Conservation (phyloP, 2,113 vertebrate genomes). For the Ceratotherium simum region DNA sequence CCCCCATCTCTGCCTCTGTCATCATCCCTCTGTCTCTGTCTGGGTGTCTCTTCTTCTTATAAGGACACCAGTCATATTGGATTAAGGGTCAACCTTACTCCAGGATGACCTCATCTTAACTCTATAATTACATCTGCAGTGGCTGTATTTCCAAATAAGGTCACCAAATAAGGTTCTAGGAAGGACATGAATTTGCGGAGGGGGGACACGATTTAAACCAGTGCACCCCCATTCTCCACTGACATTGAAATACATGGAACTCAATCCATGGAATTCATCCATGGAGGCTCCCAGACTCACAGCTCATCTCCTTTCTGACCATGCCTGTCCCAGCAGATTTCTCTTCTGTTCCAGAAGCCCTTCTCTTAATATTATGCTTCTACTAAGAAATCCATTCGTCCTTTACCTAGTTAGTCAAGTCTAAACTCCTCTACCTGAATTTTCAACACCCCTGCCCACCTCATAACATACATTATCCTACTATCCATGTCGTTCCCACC, state of each 20-base stretch:
- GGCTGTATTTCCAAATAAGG: background rate
- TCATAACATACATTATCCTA: accelerated
- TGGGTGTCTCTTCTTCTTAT: background rate
- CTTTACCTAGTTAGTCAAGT: background rate
- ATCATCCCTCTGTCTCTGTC: background rate
- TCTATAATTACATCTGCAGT: background rate
- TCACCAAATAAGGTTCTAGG: background rate
- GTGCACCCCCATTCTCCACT: background rate
- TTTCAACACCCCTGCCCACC: background rate
- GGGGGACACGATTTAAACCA: background rate
- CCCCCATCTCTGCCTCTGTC: background rate
- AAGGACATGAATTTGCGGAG: background rate
- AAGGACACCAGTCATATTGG: background rate
- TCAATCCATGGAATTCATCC: background rate
- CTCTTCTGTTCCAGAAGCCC: background rate
- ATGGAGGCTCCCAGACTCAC: accelerated
- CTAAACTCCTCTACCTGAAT: background rate
- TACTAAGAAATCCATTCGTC: background rate
- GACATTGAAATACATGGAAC: background rate
- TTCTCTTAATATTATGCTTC: background rate
- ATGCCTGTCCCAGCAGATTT: background rate
- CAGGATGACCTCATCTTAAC: background rate
- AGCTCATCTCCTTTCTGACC: accelerated
- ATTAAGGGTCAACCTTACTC: background rate
- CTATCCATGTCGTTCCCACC: accelerated